phyloP scores from a whole-genome alignment of 2,888 invertebrate genomes.

The Ptychoptera albimana region DNA sequence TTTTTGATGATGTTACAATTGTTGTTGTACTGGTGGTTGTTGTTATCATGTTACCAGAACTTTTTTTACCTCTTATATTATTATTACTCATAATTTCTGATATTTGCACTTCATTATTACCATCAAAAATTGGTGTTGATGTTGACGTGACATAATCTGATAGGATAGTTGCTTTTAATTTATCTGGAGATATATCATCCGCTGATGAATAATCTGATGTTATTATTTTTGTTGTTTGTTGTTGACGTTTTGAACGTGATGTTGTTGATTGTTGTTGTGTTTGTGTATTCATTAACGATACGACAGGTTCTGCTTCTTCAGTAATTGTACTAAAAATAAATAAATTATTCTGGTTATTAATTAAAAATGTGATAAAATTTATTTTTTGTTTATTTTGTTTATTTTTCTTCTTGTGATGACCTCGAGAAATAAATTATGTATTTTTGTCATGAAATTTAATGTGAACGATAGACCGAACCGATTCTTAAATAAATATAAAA shows the following conservation, averaged over 20 bases:
- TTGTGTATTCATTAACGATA: no score
- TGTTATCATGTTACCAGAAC: neutral
- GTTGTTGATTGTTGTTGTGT: neutral
- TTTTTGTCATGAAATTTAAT: no score
- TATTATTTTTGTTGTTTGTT: neutral
- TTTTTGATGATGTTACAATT: neutral
- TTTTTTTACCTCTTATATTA: neutral
- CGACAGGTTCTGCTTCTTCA: neutral
- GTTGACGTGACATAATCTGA: neutral
- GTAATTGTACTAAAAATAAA: slow-evolving; percentile 2
- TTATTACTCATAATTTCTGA: neutral
- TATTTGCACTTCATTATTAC: neutral
- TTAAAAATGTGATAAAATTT: no score
- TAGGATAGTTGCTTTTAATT: neutral
- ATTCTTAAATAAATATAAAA: no score
- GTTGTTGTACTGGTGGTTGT: neutral
- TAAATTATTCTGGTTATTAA: neutral
- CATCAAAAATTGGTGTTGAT: neutral
- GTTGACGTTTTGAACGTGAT: neutral
- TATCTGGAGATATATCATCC: neutral
- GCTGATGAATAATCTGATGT: neutral
- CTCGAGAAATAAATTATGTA: no score
- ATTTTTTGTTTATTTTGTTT: no score
- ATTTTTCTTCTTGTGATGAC: no score
- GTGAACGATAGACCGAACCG: no score